Evolutionary conservation across 2,888 invertebrate genomes (phyloP), one percentile per base, ranked within the genome.

Genomic region (Pantelozetes paolii): DNA sequence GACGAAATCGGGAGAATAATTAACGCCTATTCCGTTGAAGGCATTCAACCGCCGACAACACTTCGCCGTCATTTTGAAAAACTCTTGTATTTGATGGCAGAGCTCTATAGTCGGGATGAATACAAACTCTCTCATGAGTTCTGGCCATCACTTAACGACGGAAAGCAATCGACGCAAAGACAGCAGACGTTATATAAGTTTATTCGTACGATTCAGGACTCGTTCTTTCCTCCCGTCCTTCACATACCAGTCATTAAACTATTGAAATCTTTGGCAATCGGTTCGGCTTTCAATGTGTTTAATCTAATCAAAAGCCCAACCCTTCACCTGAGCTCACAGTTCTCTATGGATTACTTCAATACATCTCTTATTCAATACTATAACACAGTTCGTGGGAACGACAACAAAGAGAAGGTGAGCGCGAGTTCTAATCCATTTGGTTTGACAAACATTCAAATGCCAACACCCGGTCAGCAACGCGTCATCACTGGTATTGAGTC

Each of bases 1-100:
- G 95, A 96, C 82, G 96, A 97, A 82, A 89, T 90, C 1, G 90
- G 92, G 18, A 87, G 91, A 75, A 89, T 90, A 0, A 87, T 89
- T 57, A 75, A 75, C 40, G 77, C 81, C 18, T 81, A 83, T 77
- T 77, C 81, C 57, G 80, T 88, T 76, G 90, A 92, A 81, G 92
- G 92, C 0, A 83, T 93, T 20, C 87, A 89, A 74, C 87, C 91
- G 2, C 86, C 88, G 11, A 78, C 83, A 0, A 89, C 89, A 81
- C 82, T 90, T 30, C 87, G 89, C 73, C 86, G 89, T 75, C 90
- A 92, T 79, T 94, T 94, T 80, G 92, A 93, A 83, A 88, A 91
- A 79, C 84, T 97, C 70, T 85, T 96, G 82, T 84, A 90, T 67
- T 87, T 90, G 71, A 77, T 80, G 74, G 76, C 74, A 59, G 71